These are phyloP conservation scores for Chionomys nivalis DNA, from an alignment of 2,113 vertebrate genomes.

Conservation along the genomic window DNA sequence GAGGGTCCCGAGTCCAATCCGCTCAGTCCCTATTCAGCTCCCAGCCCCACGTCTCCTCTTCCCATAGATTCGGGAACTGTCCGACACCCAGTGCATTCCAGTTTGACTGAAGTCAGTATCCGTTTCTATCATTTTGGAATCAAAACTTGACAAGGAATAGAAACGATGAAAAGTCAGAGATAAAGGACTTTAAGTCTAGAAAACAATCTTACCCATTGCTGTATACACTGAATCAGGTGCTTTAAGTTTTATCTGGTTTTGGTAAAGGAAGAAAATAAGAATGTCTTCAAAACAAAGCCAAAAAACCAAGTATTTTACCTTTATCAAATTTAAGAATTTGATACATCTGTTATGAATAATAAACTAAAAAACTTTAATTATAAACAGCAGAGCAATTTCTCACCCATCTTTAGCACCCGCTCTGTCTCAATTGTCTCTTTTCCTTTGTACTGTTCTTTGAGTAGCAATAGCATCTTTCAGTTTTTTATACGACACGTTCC, in stretches of 20 bases:
- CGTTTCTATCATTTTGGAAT: slow-evolving; percentile 33
- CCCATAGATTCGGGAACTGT: not conserved
- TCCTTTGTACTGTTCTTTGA: slow-evolving; percentile 23
- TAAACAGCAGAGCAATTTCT: slow-evolving; percentile 52
- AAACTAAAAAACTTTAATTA: slow-evolving; percentile 55
- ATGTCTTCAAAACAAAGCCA: not conserved
- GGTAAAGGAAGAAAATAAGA: slow-evolving; percentile 43
- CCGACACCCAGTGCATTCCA: slow-evolving; percentile 1
- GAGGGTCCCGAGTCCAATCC: not conserved
- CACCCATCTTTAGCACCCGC: slow-evolving; percentile 35
- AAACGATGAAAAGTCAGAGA: slow-evolving; percentile 46
- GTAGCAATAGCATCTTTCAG: slow-evolving; percentile 50
- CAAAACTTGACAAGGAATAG: not conserved
- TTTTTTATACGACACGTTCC: slow-evolving; percentile 39
- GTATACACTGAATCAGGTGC: slow-evolving; percentile 13
- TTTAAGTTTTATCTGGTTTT: slow-evolving; percentile 51
- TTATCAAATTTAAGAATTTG: slow-evolving; percentile 26
- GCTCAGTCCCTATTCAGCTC: not conserved
- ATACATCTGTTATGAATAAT: slow-evolving; percentile 44
- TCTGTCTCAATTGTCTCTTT: slow-evolving; percentile 45
- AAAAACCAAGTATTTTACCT: slow-evolving; percentile 58
- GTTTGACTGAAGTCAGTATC: slow-evolving; percentile 24
- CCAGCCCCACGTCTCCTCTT: not conserved
- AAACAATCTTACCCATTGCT: slow-evolving; percentile 25
- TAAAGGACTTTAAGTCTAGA: slow-evolving; percentile 40